Conservation (phyloP, 2,888 invertebrate genomes). For the Apotomis betuletana region DNA sequence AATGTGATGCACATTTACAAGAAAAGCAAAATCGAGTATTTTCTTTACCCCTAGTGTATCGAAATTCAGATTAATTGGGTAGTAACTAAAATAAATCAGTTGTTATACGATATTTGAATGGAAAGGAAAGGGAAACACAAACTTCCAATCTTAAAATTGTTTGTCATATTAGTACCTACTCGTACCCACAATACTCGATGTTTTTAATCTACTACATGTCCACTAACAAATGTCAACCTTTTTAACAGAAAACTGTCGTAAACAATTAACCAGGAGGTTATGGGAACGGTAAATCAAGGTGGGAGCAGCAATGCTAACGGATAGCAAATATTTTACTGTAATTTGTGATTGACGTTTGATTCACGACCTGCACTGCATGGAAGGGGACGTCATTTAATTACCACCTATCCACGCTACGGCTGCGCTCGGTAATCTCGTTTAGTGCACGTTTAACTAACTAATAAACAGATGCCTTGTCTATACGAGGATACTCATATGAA, state of each 20-base stretch:
- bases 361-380: constrained; percentile 13
- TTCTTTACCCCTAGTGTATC: no score
- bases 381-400: constrained; percentile 36
- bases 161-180: no score
- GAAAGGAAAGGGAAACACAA: no score
- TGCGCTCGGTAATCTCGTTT: constrained; percentile 33
- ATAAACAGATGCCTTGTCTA: constrained; percentile 23
- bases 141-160: no score
- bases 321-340: constrained; percentile 35
- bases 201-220: no score
- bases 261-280: constrained; percentile 6
- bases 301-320: constrained; percentile 17
- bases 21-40: no score
- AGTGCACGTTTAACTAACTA: constrained; percentile 26
- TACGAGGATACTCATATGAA: no score
- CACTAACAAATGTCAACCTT: not conserved
- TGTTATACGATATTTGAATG: no score
- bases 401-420: constrained; percentile 36
- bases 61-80: no score
- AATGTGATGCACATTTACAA: no score
- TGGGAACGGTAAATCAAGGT: constrained; percentile 15
- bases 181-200: no score
- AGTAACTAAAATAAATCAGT: no score
- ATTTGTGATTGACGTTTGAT: constrained; percentile 37
- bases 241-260: not conserved